Evolutionary conservation across 1,140 invertebrate species (phyloP), one percentile per base, ranked within the genome.

Genomic region (Adelges cooleyi): DNA sequence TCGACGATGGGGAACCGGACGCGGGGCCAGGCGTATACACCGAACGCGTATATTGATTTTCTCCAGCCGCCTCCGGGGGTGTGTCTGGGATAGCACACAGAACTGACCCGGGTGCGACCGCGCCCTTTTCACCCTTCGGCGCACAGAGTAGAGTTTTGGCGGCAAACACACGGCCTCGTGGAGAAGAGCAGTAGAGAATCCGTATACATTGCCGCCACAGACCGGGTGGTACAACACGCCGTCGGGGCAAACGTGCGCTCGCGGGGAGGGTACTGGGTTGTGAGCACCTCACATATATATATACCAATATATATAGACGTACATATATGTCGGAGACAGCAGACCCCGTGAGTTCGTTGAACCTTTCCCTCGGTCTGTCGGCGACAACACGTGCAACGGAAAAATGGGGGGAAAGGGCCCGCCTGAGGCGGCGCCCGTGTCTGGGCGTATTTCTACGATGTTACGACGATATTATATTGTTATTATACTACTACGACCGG

Each of bases 91-190:
- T 36, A 38, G 18, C 38, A 17, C 50, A 3, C 54, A 62, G 44
- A 27, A 46, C 25, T 46, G 42, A 48, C 56, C 56, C 40, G 42
- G 42, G 56, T 62, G 38, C 56, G 56, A 62, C 56, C 56, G 56
- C 56, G 56, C 56, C 56, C 56, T 62, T 62, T 62, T 62, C 56
- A 44, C 38, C 53, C 53, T 56, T 59, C 44, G 22, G 22, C 38
- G 27, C 1, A 17, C 52, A 33, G 18, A 29, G 33, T 53, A 36
- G 46, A 17, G 48, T 27, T 9, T 51, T 59, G 54, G 54, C 54
- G 54, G 54, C 54, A 59, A 59, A 62, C 56, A 13, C 10, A 27
- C 52, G n/a, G 13, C 54, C 40, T 38, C 40, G n/a, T 42, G 20
- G 11, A 11, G 10, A 44, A 44, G 8, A 8, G n/a, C n/a, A 44